Evolutionary conservation across 2,797 vertebrate species (phyloP).

Genomic region (Pangasius larnaudii): DNA sequence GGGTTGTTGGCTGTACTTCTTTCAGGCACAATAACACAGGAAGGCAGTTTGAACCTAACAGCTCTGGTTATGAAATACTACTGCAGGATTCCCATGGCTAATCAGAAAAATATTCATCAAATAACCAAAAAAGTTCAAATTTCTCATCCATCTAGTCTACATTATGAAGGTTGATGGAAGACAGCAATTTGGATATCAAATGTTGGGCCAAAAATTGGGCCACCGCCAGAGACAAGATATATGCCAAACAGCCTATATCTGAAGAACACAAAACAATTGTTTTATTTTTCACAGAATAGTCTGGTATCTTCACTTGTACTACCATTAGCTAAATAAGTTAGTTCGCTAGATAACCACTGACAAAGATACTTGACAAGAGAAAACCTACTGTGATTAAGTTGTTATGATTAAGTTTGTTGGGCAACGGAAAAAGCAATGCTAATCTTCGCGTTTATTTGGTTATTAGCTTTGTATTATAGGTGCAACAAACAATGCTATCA

Average conservation of each 20-base stretch:
- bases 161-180: background rate
- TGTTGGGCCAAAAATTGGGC: background rate
- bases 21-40: background rate
- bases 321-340: background rate
- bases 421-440: background rate
- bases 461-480: background rate
- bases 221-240: background rate
- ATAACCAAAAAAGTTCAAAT: background rate
- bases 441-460: background rate
- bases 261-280: background rate
- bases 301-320: background rate
- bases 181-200: background rate
- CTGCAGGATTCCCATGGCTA: background rate
- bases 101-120: too few species aligned
- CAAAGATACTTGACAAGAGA: background rate
- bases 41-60: background rate
- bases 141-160: background rate
- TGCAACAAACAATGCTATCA: background rate
- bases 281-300: background rate
- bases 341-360: background rate
- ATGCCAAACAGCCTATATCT: background rate
- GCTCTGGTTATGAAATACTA: background rate
- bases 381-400: background rate
- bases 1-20: background rate
- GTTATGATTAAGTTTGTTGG: background rate